Percentiles rank a stretch among this genome's conserved stretches.
Evolutionary conservation across 2,113 vertebrate species (phyloP).

Genomic region (Cyprinus carpio): DNA sequence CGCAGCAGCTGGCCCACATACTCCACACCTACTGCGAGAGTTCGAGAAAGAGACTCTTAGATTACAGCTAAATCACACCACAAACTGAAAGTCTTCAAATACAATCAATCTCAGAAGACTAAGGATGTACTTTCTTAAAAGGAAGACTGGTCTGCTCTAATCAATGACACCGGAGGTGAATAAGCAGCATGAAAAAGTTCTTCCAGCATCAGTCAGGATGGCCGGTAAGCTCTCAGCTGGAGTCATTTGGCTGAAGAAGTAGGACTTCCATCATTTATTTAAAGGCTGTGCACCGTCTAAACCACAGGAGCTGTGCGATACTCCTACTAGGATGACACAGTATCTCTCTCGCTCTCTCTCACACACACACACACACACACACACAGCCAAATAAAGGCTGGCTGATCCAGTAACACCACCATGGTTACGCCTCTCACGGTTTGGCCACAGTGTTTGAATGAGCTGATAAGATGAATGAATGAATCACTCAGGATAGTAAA

Average conservation of each 20-base stretch:
- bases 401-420: constrained; percentile 4
- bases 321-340: constrained; percentile 49
- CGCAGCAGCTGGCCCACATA: constrained; percentile 93
- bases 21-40: constrained; percentile 48
- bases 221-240: background rate
- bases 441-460: background rate
- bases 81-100: background rate
- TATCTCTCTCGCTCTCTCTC: constrained; percentile 11
- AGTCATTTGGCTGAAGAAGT: constrained; percentile 52
- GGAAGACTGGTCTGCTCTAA: background rate
- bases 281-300: constrained; percentile 49
- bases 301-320: constrained; percentile 36
- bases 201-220: background rate
- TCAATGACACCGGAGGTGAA: background rate
- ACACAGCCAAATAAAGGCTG: background rate
- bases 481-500: background rate
- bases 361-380: no score
- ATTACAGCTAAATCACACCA: background rate
- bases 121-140: background rate
- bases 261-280: constrained; percentile 65
- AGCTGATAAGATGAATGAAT: background rate
- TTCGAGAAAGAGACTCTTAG: background rate
- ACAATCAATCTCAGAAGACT: background rate
- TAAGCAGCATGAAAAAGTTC: background rate
- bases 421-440: background rate